Evolutionary conservation across 2,113 vertebrate species (phyloP).

Genomic region (Poeciliopsis turrubarensis): DNA sequence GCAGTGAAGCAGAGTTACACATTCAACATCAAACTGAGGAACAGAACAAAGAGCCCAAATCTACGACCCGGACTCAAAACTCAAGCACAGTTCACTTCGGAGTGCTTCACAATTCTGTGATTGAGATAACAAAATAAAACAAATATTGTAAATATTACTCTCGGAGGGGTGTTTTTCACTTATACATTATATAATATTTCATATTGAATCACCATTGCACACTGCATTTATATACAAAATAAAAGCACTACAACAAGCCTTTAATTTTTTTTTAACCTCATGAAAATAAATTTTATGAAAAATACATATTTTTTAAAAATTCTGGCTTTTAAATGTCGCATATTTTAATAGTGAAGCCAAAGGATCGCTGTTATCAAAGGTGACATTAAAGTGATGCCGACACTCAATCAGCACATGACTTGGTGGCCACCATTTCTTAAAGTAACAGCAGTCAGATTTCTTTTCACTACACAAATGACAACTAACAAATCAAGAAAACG

Average conservation of each 20-base stretch:
- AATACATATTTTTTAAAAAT: not conserved
- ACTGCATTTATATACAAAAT: too few relatives aligned
- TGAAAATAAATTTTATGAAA: not conserved
- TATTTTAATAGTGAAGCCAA: not conserved
- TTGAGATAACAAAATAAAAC: not conserved
- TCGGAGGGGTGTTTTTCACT: not conserved
- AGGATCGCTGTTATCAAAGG: not conserved
- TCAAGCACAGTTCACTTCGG: not conserved
- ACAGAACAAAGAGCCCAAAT: not conserved
- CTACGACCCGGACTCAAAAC: not conserved
- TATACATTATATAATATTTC: not conserved
- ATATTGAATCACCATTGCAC: not conserved
- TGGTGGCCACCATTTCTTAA: too few relatives aligned
- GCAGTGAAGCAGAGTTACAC: not conserved
- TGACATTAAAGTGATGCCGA: not conserved
- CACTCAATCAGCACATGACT: not conserved
- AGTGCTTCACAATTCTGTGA: not conserved
- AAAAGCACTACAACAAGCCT: not conserved
- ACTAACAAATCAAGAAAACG: not conserved
- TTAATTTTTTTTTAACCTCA: not conserved
- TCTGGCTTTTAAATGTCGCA: not conserved
- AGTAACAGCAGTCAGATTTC: not conserved
- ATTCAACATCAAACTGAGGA: not conserved
- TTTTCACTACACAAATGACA: not conserved
- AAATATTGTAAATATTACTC: not conserved